phyloP scores from a whole-genome alignment of 2,888 invertebrate genomes.

The Apodemia hepburni region DNA sequence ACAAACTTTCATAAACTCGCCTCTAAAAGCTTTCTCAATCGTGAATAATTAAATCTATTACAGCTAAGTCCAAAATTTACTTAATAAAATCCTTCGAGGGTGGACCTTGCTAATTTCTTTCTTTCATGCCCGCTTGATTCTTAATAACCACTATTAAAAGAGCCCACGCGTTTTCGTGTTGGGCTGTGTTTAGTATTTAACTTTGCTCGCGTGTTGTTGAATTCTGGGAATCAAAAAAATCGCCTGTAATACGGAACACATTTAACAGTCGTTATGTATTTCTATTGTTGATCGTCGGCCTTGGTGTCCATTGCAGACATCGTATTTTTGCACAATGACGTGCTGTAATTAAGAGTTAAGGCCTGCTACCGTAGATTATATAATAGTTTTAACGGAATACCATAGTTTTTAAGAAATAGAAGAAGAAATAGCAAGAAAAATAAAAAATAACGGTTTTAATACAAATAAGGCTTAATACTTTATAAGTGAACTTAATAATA shows the following conservation, averaged over 20 bases:
- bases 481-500: too few relatives aligned
- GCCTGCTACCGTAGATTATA: neutral
- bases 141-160: constrained; percentile 13
- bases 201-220: constrained; percentile 3
- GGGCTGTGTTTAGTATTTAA: constrained; percentile 4
- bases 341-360: neutral
- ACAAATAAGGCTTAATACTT: too few relatives aligned
- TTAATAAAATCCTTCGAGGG: constrained; percentile 52
- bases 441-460: too few relatives aligned
- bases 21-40: constrained; percentile 60
- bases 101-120: constrained; percentile 29
- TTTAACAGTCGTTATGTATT: constrained; percentile 7
- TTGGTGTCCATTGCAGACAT: constrained; percentile 2
- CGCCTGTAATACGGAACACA: neutral
- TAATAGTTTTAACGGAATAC: too few relatives aligned
- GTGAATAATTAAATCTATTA: constrained; percentile 70
- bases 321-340: neutral
- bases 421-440: too few relatives aligned
- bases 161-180: constrained; percentile 6
- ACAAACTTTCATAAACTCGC: constrained; percentile 54
- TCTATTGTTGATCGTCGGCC: neutral
- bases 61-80: constrained; percentile 56
- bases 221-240: neutral
- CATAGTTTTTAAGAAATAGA: too few relatives aligned
- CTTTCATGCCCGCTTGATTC: constrained; percentile 30